Percentiles rank a stretch among this genome's conserved stretches.
phyloP scores from a whole-genome alignment of 2,888 invertebrate genomes.

The Erannis defoliaria region DNA sequence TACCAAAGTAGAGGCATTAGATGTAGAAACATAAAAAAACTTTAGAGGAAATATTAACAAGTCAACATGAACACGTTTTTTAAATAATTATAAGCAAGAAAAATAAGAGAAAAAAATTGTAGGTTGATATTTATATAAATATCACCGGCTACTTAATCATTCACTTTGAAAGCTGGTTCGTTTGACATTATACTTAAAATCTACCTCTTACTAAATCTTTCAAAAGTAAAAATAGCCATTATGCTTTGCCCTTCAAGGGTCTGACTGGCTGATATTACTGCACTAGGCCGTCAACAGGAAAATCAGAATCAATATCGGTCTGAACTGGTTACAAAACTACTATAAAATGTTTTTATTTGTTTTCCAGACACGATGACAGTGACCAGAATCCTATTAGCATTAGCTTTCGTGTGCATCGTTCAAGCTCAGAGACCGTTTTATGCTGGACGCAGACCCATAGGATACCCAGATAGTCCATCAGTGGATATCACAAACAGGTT shows the following conservation, averaged over 20 bases:
- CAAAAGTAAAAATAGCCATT: slow-evolving; percentile 1
- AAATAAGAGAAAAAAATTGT: not conserved
- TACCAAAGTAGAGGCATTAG: not conserved
- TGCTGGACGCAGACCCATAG: slow-evolving; percentile 86
- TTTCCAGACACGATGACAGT: slow-evolving; percentile 60
- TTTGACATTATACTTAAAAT: not conserved
- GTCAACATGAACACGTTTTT: not conserved
- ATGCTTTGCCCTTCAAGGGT: slow-evolving; percentile 15
- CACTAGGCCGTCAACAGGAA: slow-evolving; percentile 17
- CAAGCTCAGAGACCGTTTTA: slow-evolving; percentile 88
- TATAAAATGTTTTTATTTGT: slow-evolving; percentile 41
- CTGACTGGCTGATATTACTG: not conserved
- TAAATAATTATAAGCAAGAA: not conserved
- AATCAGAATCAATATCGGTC: slow-evolving; percentile 14
- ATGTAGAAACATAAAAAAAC: not conserved
- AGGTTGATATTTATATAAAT: not conserved
- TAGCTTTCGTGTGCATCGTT: slow-evolving; percentile 57
- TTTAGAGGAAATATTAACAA: not conserved
- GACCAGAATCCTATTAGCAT: slow-evolving; percentile 55
- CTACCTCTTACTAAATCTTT: not conserved
- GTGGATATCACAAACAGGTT: slow-evolving; percentile 79
- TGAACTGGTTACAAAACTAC: slow-evolving; percentile 12
- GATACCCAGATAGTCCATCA: slow-evolving; percentile 85
- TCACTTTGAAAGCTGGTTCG: not conserved
- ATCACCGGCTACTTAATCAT: not conserved